phyloP scores from a whole-genome alignment of 2,113 vertebrate species.

The Andinoacara biseriatus region DNA sequence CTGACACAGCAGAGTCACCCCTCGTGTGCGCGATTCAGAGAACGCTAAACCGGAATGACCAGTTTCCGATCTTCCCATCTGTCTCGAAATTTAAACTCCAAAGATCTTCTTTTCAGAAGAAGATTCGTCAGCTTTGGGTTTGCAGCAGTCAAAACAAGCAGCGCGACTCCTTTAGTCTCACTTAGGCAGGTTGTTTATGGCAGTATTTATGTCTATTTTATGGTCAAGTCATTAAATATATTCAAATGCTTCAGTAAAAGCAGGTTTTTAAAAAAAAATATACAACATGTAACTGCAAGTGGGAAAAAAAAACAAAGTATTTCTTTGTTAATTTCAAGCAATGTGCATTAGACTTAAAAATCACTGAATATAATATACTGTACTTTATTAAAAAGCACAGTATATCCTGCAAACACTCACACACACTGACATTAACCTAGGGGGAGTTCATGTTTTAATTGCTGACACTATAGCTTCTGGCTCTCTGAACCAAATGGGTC shows the following conservation, averaged over 20 bases:
- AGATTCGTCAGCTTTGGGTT: not conserved
- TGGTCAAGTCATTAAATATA: not conserved
- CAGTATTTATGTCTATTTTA: not conserved
- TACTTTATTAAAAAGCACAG: slow-evolving; percentile 13
- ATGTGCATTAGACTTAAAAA: slow-evolving; percentile 4
- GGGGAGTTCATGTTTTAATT: slow-evolving; percentile 73
- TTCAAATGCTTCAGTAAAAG: not conserved
- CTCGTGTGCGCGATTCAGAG: not conserved
- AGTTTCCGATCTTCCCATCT: not conserved
- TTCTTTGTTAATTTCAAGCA: not conserved
- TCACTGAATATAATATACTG: not conserved
- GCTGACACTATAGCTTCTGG: slow-evolving; percentile 77
- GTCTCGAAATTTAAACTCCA: not conserved
- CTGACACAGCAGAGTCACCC: not conserved
- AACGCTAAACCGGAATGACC: not conserved
- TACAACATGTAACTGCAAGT: not conserved
- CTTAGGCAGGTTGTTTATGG: not conserved
- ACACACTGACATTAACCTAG: slow-evolving; percentile 49
- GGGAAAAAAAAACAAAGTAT: not conserved
- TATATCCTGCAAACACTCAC: slow-evolving; percentile 12
- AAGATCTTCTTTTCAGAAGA: not conserved
- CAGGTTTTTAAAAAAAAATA: not conserved
- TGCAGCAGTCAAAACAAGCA: not conserved
- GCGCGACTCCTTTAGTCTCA: not conserved
- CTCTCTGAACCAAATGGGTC: slow-evolving; percentile 73